Evolutionary conservation across 2,113 vertebrate species (phyloP).

Genomic region (Percopsis transmontana): DNA sequence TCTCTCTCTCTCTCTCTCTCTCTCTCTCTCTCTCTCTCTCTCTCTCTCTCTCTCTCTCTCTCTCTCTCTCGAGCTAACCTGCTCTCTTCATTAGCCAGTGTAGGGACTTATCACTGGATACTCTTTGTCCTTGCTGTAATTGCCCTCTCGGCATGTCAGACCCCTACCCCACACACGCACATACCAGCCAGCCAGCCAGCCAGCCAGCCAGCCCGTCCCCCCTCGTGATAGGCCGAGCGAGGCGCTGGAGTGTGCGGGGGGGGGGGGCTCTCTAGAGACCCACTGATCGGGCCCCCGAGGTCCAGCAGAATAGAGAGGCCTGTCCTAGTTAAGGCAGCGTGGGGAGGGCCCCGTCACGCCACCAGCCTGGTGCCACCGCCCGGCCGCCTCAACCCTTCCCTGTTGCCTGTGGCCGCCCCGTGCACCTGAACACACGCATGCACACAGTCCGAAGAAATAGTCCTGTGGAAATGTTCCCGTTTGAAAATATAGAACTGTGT

Average conservation of each 20-base stretch:
- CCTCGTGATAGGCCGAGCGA: conserved; percentile 72
- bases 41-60: no score
- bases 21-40: no score
- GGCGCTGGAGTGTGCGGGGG: conserved; percentile 59
- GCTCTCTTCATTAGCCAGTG: conserved; percentile 78
- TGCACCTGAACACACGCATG: background rate
- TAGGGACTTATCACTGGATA: conserved; percentile 80
- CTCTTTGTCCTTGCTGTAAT: conserved; percentile 82
- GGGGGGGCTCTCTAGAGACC: conserved; percentile 74
- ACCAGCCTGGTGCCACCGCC: background rate
- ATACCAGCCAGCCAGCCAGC: conserved; percentile 63
- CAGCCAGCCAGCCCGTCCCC: no score
- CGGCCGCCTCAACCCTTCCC: background rate
- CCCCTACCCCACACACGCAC: conserved; percentile 40
- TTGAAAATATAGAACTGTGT: no score
- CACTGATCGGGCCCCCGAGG: conserved; percentile 76
- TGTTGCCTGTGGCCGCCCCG: conserved; percentile 5
- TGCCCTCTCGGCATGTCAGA: conserved; percentile 83
- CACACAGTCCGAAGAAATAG: no score
- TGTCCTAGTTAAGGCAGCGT: conserved; percentile 76
- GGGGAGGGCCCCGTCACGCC: conserved; percentile 49
- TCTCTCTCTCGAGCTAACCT: conserved; percentile 74
- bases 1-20: no score
- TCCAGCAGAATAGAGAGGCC: conserved; percentile 62
- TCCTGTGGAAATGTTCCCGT: no score